Evolutionary conservation across 2,888 invertebrate genomes (phyloP).

Genomic region (Teleiodes luculella): DNA sequence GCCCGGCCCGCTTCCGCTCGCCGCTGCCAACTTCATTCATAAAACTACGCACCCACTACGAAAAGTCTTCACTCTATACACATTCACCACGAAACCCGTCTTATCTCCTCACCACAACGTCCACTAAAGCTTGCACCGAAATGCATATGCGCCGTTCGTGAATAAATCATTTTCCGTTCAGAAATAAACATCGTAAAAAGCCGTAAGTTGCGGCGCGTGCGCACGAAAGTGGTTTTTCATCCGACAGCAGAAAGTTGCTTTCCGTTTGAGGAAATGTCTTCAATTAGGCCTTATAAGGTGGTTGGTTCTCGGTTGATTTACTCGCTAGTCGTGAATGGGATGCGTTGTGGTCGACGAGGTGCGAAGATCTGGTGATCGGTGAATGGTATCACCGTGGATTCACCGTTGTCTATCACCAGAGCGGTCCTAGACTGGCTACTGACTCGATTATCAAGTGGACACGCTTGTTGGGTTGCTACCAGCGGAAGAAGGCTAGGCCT

Average conservation of each 20-base stretch:
- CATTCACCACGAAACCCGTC: constrained; percentile 36
- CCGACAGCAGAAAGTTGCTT: constrained; percentile 69
- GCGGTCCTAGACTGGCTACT: neutral
- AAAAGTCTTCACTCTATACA: constrained; percentile 34
- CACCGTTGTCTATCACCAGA: constrained; percentile 34
- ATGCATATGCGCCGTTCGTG: constrained; percentile 34
- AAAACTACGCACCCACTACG: constrained; percentile 46
- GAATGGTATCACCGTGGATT: constrained; percentile 60
- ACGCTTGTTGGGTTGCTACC: constrained; percentile 19
- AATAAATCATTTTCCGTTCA: constrained; percentile 39
- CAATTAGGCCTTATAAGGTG: constrained; percentile 56
- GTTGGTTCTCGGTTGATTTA: constrained; percentile 67
- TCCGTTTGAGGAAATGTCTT: constrained; percentile 59
- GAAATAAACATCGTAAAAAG: constrained; percentile 72
- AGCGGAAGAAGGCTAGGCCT: constrained; percentile 10
- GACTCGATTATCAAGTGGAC: constrained; percentile 19
- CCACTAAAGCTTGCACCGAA: constrained; percentile 26
- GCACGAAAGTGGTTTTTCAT: constrained; percentile 72
- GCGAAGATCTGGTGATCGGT: constrained; percentile 68
- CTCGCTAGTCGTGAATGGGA: constrained; percentile 73
- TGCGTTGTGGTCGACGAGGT: constrained; percentile 68
- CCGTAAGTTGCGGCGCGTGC: constrained; percentile 58
- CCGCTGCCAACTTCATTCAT: constrained; percentile 77
- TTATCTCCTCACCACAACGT: constrained; percentile 37
- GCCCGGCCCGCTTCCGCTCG: constrained; percentile 74